Evolutionary conservation across 2,113 vertebrate genomes (phyloP).

Genomic region (Nannospalax galili): DNA sequence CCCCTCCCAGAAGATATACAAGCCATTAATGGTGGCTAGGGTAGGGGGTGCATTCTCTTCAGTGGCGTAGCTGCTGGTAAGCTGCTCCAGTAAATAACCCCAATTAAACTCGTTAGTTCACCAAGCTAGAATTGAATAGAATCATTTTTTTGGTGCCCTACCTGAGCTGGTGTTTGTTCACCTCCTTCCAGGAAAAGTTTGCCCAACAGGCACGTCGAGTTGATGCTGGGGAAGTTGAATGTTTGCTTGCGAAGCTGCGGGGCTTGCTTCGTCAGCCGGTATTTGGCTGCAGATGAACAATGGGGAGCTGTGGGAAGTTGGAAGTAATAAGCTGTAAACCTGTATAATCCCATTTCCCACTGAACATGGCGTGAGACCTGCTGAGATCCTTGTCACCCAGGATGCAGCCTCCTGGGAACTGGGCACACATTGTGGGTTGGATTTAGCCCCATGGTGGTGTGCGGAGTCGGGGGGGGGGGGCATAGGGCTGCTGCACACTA

Average conservation of each 20-base stretch:
- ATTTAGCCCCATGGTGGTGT: accelerated
- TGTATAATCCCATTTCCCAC: background rate
- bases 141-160: background rate
- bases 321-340: background rate
- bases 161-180: background rate
- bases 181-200: background rate
- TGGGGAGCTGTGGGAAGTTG: background rate
- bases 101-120: background rate
- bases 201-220: background rate
- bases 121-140: background rate
- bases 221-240: background rate
- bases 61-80: accelerated
- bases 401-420: background rate
- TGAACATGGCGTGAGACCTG: background rate
- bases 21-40: background rate
- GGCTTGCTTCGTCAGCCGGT: accelerated
- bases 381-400: background rate
- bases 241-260: background rate
- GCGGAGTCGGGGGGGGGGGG: background rate
- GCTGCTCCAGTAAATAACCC: background rate
- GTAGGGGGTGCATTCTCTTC: background rate
- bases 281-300: background rate
- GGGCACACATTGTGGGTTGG: accelerated
- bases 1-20: background rate
- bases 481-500: accelerated